phyloP scores from a whole-genome alignment of 2,888 invertebrate genomes.

The Priocnemis perturbator region DNA sequence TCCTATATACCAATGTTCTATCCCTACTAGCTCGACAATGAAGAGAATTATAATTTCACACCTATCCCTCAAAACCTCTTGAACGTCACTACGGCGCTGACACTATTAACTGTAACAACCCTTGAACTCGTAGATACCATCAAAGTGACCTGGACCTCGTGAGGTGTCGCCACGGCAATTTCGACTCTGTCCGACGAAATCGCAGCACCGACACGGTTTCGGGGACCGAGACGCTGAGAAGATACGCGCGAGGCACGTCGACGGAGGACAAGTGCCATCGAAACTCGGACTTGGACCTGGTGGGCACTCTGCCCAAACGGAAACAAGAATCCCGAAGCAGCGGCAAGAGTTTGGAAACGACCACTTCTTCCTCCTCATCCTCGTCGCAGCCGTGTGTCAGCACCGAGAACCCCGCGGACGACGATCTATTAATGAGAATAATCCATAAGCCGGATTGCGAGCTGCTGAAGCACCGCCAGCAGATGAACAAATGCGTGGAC shows the following conservation, averaged over 20 bases:
- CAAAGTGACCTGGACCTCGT: constrained; percentile 69
- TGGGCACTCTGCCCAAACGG: constrained; percentile 67
- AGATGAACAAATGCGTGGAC: constrained; percentile 56
- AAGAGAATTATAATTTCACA: too few species aligned
- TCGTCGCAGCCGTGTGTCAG: constrained; percentile 39
- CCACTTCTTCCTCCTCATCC: constrained; percentile 44
- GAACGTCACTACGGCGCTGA: too few species aligned
- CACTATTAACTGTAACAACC: too few species aligned
- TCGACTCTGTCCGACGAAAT: constrained; percentile 62
- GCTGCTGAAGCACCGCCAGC: constrained; percentile 64
- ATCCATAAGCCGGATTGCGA: constrained; percentile 70
- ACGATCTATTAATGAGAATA: constrained; percentile 63
- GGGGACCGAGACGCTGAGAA: constrained; percentile 38
- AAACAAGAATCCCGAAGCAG: constrained; percentile 43
- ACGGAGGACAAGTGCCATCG: constrained; percentile 59
- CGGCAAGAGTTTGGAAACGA: constrained; percentile 45
- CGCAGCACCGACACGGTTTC: constrained; percentile 55
- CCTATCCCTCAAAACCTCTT: too few species aligned
- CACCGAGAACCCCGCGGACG: constrained; percentile 34
- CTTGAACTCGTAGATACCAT: constrained; percentile 60
- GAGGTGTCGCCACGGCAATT: constrained; percentile 66
- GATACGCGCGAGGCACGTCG: constrained; percentile 48
- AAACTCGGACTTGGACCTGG: constrained; percentile 64
- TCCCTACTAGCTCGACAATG: too few species aligned
- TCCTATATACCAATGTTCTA: too few species aligned